Evolutionary conservation across 2,888 invertebrate genomes (phyloP).

Genomic region (Serripes groenlandicus): DNA sequence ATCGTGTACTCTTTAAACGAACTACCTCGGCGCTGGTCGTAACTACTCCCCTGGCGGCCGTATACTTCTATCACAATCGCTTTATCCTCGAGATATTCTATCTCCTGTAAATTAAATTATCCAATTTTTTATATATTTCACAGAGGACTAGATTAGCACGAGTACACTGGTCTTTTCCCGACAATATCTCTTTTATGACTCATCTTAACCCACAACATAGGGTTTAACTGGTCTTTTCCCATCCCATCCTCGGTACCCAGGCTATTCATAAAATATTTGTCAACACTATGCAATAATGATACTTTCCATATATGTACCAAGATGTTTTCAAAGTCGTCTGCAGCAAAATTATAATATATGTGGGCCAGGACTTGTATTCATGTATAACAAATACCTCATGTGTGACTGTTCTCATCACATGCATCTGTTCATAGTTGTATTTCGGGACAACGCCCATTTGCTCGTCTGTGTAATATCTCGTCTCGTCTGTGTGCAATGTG

Average conservation of each 20-base stretch:
- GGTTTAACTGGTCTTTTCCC: too few species aligned
- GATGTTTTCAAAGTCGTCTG: not conserved
- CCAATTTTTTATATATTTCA: not conserved
- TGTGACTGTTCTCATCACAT: conserved; percentile 15
- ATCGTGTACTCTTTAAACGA: conserved; percentile 35
- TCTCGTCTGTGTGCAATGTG: conserved; percentile 6
- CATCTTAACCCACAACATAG: too few species aligned
- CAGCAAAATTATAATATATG: not conserved
- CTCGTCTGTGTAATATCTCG: not conserved
- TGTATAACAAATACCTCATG: too few species aligned
- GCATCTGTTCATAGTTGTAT: conserved; percentile 44
- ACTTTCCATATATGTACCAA: too few species aligned
- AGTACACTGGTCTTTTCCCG: too few species aligned
- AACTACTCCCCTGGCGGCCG: conserved; percentile 35
- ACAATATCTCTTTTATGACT: too few species aligned
- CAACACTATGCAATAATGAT: too few species aligned
- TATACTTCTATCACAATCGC: conserved; percentile 52
- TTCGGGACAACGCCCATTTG: conserved; percentile 44
- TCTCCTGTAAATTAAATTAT: conserved; percentile 17
- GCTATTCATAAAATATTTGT: too few species aligned
- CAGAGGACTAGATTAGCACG: too few species aligned
- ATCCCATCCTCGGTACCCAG: too few species aligned
- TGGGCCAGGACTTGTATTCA: too few species aligned
- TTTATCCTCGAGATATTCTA: conserved; percentile 42
- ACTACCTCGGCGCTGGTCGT: conserved; percentile 34